Conservation (phyloP, 2,888 invertebrate species). For the Eubasilissa splendida region DNA sequence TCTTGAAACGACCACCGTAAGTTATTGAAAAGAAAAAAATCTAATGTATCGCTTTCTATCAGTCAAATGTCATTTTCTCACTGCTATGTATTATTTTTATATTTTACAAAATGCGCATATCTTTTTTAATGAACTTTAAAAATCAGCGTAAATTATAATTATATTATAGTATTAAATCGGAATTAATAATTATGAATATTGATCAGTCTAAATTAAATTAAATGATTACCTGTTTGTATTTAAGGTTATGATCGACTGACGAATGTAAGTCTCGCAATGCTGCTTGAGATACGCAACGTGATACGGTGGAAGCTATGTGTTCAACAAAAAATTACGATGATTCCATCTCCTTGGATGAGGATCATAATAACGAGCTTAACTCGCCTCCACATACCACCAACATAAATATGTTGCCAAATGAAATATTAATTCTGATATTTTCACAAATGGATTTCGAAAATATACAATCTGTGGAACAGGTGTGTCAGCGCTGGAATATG, state of each 20-base stretch:
- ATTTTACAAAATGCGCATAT: too few relatives aligned
- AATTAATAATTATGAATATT: too few relatives aligned
- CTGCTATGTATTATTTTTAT: too few relatives aligned
- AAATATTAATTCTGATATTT: constrained; percentile 72
- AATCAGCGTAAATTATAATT: too few relatives aligned
- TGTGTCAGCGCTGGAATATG: constrained; percentile 70
- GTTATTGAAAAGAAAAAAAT: too few relatives aligned
- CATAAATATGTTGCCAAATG: constrained; percentile 72
- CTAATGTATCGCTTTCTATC: too few relatives aligned
- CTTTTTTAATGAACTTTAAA: too few relatives aligned
- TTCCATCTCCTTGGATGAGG: background rate
- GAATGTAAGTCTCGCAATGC: constrained; percentile 14
- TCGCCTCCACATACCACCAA: constrained; percentile 60
- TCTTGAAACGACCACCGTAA: constrained; percentile 11
- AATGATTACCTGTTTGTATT: background rate
- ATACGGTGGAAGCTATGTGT: constrained; percentile 26
- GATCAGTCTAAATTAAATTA: too few relatives aligned
- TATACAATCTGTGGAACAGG: constrained; percentile 69
- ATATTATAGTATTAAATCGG: too few relatives aligned
- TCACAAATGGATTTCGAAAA: constrained; percentile 73
- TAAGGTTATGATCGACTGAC: constrained; percentile 28
- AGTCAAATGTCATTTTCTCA: too few relatives aligned
- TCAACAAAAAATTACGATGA: constrained; percentile 37
- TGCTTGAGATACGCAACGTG: constrained; percentile 21
- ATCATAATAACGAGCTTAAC: background rate